Conservation (phyloP, 2,797 vertebrate species). For the Coilia nasus region DNA sequence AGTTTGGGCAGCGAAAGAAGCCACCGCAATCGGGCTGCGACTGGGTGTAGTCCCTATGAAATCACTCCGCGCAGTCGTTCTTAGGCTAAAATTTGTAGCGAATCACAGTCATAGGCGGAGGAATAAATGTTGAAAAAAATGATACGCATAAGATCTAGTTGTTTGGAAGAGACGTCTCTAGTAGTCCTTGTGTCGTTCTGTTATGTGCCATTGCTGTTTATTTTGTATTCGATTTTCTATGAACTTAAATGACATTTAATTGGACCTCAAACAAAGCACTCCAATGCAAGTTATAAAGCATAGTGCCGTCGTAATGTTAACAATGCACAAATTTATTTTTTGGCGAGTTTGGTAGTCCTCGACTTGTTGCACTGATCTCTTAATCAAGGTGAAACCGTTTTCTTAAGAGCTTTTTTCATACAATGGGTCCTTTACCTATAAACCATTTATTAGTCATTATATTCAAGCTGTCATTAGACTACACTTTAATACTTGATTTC, state of each 20-base stretch:
- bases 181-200: not conserved
- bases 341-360: not conserved
- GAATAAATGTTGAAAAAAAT: conserved; percentile 56
- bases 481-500: too few relatives aligned
- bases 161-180: not conserved
- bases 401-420: not conserved
- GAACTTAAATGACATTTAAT: not conserved
- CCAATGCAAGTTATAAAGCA: not conserved
- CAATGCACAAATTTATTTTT: not conserved
- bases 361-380: not conserved
- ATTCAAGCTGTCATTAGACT: too few relatives aligned
- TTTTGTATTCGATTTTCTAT: not conserved
- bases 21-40: conserved; percentile 67
- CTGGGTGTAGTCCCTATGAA: conserved; percentile 76
- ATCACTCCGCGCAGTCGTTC: conserved; percentile 73
- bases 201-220: not conserved
- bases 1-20: conserved; percentile 68
- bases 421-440: not conserved
- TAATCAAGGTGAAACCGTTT: not conserved
- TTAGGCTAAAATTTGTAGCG: conserved; percentile 46
- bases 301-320: not conserved
- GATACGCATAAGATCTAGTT: not conserved
- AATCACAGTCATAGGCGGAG: conserved; percentile 63
- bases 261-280: not conserved
- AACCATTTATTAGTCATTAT: too few relatives aligned